Evolutionary conservation across 53 echinoderm and acorn worm genomes (phyloP), one percentile per base, ranked within the genome.

Genomic region (Hippasteria phrygiana): DNA sequence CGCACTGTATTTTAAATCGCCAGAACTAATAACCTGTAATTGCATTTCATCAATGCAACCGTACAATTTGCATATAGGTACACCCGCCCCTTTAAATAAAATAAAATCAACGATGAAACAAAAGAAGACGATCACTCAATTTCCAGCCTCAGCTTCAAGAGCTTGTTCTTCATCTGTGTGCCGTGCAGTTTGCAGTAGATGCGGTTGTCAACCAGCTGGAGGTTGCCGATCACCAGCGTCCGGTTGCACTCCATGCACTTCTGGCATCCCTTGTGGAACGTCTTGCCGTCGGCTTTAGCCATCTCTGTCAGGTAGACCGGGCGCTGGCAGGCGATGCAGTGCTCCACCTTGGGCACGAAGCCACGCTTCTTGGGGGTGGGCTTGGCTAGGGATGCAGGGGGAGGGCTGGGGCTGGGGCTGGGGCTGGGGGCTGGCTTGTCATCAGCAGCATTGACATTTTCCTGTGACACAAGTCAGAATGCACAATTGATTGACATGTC

Each of bases 161-260:
- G 88, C 32, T 88, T 90, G 71, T 92, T 92, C 78, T 96, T 96
- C 48, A 85, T 88, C 73, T 94, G 84, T 10, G 90, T 92, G 17
- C 94, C 96, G 24, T 96, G 96, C 54, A 77, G 90, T 71, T 94
- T 92, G 74, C 96, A 96, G 88, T 83, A 96, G 40, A 96, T 81
- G 12, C 50, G 62, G 22, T 90, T 87, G 5, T 67, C 90, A 16
- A 92, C 92, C 50, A 96, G 51, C 33, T 90, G 55, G 11, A 96
- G 43, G 62, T 94, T 92, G 37, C 96, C 90, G 5, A 96, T 90
- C 40, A 71, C 43, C 48, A 96, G 43, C 0, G 94, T 90, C 0
- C 94, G 90, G 16, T 83, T 77, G 72, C 96, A 96, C 46, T 93
- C 92, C 14, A 7, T 59, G 63, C 96, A 96, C 67, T 88, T 93